Percentiles rank a stretch among this genome's conserved stretches.
phyloP scores from a whole-genome alignment of 2,113 vertebrate genomes.

The Pseudonaja textilis region DNA sequence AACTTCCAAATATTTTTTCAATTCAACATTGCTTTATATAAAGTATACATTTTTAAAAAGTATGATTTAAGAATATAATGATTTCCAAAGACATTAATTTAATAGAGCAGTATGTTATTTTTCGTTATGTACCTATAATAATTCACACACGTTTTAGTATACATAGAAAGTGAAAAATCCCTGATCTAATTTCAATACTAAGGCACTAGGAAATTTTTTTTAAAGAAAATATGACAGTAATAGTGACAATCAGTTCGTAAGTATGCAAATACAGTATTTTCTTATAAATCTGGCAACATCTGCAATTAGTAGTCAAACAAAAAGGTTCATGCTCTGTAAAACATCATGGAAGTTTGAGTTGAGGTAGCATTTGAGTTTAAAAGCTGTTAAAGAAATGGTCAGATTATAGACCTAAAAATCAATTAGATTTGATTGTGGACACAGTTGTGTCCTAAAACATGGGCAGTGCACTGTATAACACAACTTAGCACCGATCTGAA shows the following conservation, averaged over 20 bases:
- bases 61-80: background rate
- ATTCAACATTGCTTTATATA: background rate
- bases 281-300: background rate
- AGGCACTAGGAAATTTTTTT: background rate
- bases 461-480: background rate
- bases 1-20: constrained; percentile 6
- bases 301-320: background rate
- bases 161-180: background rate
- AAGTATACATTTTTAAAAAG: background rate
- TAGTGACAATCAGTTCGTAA: background rate
- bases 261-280: background rate
- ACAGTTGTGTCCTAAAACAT: background rate
- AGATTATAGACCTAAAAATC: background rate
- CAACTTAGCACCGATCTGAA: background rate
- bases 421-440: background rate
- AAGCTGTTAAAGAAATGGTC: background rate
- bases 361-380: background rate
- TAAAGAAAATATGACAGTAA: background rate
- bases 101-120: background rate
- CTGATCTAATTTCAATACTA: background rate
- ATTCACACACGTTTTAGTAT: background rate
- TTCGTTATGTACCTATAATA: background rate
- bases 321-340: background rate
- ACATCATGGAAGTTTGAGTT: background rate
- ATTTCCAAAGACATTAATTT: background rate